These are phyloP conservation scores for Leptinotarsa lineolata DNA, from an alignment of 1,140 invertebrate genomes.

Conservation along the genomic window DNA sequence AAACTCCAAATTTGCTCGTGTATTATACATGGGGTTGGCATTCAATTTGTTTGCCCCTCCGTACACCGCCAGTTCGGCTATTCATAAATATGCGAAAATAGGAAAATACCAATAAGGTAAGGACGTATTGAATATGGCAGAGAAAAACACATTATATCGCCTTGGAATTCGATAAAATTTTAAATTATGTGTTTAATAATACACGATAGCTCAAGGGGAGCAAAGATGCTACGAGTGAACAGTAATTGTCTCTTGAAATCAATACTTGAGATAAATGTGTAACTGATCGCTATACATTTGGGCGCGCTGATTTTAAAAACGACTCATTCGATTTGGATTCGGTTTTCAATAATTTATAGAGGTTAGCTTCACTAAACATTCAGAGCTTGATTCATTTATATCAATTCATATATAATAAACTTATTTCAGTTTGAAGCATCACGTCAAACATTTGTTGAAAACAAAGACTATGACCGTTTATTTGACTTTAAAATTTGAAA, in stretches of 20 bases:
- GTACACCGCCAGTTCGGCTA: constrained; percentile 27
- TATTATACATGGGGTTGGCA: constrained; percentile 45
- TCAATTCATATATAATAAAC: too few species aligned
- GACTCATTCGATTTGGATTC: too few species aligned
- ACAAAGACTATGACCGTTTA: too few species aligned
- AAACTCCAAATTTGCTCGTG: constrained; percentile 40
- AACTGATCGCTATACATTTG: too few species aligned
- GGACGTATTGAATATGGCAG: constrained; percentile 28
- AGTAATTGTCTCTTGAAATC: not conserved
- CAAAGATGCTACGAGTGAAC: not conserved
- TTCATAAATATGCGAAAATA: constrained; percentile 39
- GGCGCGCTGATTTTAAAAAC: too few species aligned
- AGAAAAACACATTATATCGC: constrained; percentile 24
- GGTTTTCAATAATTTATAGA: too few species aligned
- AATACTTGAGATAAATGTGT: not conserved
- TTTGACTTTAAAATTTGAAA: too few species aligned
- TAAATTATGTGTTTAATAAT: constrained; percentile 37
- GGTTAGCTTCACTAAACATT: too few species aligned
- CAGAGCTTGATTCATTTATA: too few species aligned
- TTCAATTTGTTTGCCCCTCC: constrained; percentile 41
- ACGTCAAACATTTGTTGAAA: too few species aligned
- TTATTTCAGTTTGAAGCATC: too few species aligned
- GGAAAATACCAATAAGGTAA: constrained; percentile 40
- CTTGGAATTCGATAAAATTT: constrained; percentile 34
- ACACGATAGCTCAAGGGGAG: constrained; percentile 15